Base-by-base conservation (phyloP, 2,113 vertebrate species). In the Aleadryas rufinucha region DNA sequence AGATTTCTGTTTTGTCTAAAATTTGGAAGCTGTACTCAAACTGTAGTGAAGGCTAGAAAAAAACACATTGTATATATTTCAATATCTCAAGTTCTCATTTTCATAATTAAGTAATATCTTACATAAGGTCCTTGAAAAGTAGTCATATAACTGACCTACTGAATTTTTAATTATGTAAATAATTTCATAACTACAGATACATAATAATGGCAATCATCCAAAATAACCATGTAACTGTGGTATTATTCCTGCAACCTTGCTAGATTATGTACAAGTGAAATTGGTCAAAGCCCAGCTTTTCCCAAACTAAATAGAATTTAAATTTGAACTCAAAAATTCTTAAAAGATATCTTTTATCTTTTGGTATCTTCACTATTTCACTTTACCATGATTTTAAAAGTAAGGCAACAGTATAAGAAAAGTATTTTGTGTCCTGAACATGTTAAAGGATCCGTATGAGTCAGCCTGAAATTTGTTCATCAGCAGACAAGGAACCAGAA, bases 111-210 rank as follows among this genome's bases (percentile, higher is more conserved):
- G 16, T 63, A 90, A 28, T 87, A 49, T 28, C 72, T 96, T 95
- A 72, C 65, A 89, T 92, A 91, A 96, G 41, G 23, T 41, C 49
- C 49, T 92, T 92, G 64, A 77, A 79, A 77, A 74, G 33, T 60
- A 84, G 41, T 92, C 92, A 92, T 68, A 65, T 75, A 94, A 96
- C 60, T 92, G 93, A 77, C 85, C 85, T 35, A 78, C 79, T 81
- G 69, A 65, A 49, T 75, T 91, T 70, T 79, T n/a, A 77, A 74
- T 95, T 93, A 90, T 77, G n/a, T 81, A 96, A 95, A 91, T 93
- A 59, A 77, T 44, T 94, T 70, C 75, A 60, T 83, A 96, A 92
- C 75, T 78, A 60, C 64, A 54, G 68, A 79, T 47, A 37, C 54
- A 47, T 60, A 86, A 94, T 39, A 88, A 84, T 54, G 71, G 79